phyloP scores from a whole-genome alignment of 2,113 vertebrate species.

The Macrotus californicus region DNA sequence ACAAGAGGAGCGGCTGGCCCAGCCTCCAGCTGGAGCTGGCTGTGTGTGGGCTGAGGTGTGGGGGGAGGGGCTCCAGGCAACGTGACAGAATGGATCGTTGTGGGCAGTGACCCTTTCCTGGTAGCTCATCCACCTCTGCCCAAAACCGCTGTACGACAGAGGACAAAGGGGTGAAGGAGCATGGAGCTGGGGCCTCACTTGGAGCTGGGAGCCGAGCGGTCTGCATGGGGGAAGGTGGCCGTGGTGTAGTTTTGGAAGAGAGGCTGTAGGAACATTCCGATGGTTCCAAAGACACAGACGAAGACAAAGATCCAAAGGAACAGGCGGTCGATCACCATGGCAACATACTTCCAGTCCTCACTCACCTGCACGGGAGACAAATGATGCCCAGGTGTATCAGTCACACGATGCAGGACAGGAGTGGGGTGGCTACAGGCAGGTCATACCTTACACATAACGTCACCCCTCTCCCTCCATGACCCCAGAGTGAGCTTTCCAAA shows the following conservation, averaged over 20 bases:
- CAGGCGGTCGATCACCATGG: slow-evolving; percentile 98
- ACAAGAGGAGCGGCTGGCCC: neutral
- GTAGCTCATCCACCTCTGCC: neutral
- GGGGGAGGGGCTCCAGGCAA: neutral
- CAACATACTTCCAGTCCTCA: slow-evolving; percentile 98
- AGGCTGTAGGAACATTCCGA: slow-evolving; percentile 97
- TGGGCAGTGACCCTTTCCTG: neutral
- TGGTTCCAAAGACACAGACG: slow-evolving; percentile 93
- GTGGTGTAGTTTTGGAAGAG: slow-evolving; percentile 94
- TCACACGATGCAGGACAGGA: neutral
- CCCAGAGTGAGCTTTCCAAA: neutral
- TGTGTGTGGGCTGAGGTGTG: neutral
- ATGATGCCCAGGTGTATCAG: neutral
- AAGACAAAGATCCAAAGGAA: slow-evolving; percentile 98
- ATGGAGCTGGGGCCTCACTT: slow-evolving; percentile 54
- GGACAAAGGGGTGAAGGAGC: neutral
- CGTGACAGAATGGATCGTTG: neutral
- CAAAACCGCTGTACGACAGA: neutral
- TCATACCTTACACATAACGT: no score
- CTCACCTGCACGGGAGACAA: slow-evolving; percentile 83
- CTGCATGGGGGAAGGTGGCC: slow-evolving; percentile 84
- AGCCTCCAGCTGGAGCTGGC: neutral
- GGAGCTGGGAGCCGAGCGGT: slow-evolving; percentile 75
- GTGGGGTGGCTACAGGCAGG: no score
- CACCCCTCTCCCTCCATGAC: neutral